Percentiles rank a stretch among this genome's conserved stretches.
Conservation (phyloP, 2,888 invertebrate genomes). For the Ophion obscuratus region DNA sequence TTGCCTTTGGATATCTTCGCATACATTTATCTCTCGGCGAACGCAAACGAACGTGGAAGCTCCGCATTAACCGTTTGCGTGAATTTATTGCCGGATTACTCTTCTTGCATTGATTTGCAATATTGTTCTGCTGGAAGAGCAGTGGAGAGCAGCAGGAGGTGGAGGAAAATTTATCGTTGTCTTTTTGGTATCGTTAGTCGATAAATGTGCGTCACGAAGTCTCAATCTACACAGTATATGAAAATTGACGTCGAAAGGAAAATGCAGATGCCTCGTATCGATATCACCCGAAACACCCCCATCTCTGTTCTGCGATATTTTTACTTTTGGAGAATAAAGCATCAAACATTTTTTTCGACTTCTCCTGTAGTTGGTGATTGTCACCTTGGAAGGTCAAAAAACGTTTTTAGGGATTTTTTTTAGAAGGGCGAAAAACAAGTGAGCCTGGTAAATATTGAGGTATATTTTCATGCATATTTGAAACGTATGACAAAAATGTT, state of each 20-base stretch:
- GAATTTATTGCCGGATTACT: slow-evolving; percentile 45
- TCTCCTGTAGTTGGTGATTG: too few species aligned
- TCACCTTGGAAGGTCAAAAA: too few species aligned
- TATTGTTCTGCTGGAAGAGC: background rate
- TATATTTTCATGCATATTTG: too few species aligned
- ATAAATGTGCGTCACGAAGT: background rate
- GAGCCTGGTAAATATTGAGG: too few species aligned
- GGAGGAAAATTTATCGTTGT: slow-evolving; percentile 6
- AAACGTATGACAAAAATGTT: too few species aligned
- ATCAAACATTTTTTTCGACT: too few species aligned
- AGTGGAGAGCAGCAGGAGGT: background rate
- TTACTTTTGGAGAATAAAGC: too few species aligned
- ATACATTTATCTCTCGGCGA: background rate
- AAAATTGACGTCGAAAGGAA: background rate
- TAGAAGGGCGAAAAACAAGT: too few species aligned
- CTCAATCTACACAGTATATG: background rate
- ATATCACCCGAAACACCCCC: too few species aligned
- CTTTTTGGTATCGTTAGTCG: background rate
- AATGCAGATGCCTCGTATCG: background rate
- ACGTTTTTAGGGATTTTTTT: too few species aligned
- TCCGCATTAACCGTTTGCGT: slow-evolving; percentile 12
- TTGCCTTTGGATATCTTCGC: slow-evolving; percentile 19
- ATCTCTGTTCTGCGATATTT: too few species aligned
- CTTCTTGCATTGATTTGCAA: background rate
- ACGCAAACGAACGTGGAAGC: background rate